These are phyloP conservation scores for rat (Rattus norvegicus) DNA, from an alignment of 2,113 vertebrate genomes.

Conservation along the genomic window DNA sequence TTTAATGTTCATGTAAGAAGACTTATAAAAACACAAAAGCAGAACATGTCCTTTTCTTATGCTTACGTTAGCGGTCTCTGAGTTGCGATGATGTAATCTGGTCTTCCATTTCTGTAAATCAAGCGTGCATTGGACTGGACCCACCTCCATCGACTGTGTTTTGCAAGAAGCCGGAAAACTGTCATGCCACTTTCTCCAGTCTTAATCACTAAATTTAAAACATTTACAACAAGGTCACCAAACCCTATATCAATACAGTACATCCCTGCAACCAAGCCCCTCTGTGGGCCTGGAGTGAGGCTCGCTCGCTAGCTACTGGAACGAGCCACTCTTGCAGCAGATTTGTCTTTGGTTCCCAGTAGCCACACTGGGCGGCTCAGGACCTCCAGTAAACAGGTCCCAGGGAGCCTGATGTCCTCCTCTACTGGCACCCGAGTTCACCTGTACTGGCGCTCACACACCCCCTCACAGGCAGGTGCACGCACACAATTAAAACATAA, in stretches of 20 bases:
- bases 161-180: constrained; percentile 92
- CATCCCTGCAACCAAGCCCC: background rate
- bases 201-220: constrained; percentile 89
- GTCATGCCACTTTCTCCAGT: constrained; percentile 93
- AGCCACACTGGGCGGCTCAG: background rate
- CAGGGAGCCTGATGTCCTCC: background rate
- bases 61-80: constrained; percentile 92
- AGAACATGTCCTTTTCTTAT: background rate
- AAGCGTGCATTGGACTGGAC: constrained; percentile 91
- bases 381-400: no score
- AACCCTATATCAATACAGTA: background rate
- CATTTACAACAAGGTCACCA: constrained; percentile 12
- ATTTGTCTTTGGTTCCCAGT: background rate
- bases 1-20: background rate
- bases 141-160: constrained; percentile 91
- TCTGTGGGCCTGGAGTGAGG: background rate
- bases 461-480: background rate
- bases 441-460: background rate
- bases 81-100: constrained; percentile 91
- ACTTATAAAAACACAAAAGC: background rate
- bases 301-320: background rate
- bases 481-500: background rate
- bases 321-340: no score
- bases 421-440: background rate
- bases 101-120: constrained; percentile 92